phyloP scores from a whole-genome alignment of 2,888 invertebrate species.

The Rotaria magnacalcarata region DNA sequence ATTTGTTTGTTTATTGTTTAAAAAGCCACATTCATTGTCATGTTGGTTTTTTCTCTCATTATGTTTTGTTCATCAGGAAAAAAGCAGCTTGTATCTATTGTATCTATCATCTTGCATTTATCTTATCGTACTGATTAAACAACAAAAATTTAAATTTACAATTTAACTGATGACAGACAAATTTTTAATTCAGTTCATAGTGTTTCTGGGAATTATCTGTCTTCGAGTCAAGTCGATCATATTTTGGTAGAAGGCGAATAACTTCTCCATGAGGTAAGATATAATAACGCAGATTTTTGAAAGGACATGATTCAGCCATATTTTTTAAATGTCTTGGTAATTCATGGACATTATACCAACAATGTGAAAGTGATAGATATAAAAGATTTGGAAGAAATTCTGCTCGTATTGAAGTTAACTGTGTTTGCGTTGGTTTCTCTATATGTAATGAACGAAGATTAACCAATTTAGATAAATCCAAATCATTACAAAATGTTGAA shows the following conservation, averaged over 20 bases:
- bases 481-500: not conserved
- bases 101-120: not conserved
- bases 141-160: not conserved
- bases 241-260: not conserved
- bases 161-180: too few relatives aligned
- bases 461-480: not conserved
- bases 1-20: constrained; percentile 18
- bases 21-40: not conserved
- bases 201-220: too few relatives aligned
- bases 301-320: not conserved
- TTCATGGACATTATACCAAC: not conserved
- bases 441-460: not conserved
- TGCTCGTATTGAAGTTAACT: not conserved
- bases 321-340: not conserved
- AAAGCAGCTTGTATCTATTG: constrained; percentile 10
- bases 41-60: not conserved
- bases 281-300: not conserved
- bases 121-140: constrained; percentile 6
- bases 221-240: too few relatives aligned
- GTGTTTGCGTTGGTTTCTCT: not conserved
- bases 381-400: not conserved
- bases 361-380: not conserved
- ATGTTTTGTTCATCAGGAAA: not conserved
- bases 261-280: not conserved
- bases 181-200: too few relatives aligned